A percentile compares a stretch with the other conserved stretches of the same genome.
phyloP scores from a whole-genome alignment of 2,888 invertebrate species.

The Philaethria dido region DNA sequence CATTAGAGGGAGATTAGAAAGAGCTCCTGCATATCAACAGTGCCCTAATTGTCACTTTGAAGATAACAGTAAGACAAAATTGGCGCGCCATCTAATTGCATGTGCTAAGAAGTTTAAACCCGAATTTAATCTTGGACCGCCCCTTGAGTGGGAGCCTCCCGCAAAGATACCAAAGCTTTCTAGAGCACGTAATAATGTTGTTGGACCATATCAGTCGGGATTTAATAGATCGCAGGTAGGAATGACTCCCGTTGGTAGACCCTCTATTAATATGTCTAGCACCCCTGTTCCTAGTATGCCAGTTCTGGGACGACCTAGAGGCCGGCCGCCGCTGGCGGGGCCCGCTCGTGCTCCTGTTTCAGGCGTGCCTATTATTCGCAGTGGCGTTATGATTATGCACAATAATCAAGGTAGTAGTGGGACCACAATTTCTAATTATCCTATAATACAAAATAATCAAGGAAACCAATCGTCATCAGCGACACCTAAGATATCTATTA shows the following conservation, averaged over 20 bases:
- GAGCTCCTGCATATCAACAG: conserved; percentile 95
- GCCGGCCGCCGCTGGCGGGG: conserved; percentile 70
- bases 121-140: conserved; percentile 93
- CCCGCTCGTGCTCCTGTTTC: conserved; percentile 68
- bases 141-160: conserved; percentile 96
- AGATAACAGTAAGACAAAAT: conserved; percentile 95
- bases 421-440: conserved; percentile 74
- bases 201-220: conserved; percentile 76
- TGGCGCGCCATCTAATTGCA: conserved; percentile 94
- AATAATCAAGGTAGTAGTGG: conserved; percentile 75
- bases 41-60: conserved; percentile 98
- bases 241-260: conserved; percentile 70
- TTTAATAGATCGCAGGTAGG: conserved; percentile 79
- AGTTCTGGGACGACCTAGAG: conserved; percentile 72
- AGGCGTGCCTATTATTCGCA: conserved; percentile 77
- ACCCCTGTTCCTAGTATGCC: conserved; percentile 61
- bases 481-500: conserved; percentile 96
- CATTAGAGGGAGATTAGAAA: conserved; percentile 93
- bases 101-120: conserved; percentile 96
- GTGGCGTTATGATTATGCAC: conserved; percentile 88
- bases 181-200: conserved; percentile 72
- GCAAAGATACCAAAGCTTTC: conserved; percentile 93
- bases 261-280: conserved; percentile 62
- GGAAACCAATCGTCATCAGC: conserved; percentile 73
- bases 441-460: conserved; percentile 68